These are phyloP conservation scores for Pantelozetes paolii DNA, from an alignment of 2,888 invertebrate species.

Conservation along the genomic window DNA sequence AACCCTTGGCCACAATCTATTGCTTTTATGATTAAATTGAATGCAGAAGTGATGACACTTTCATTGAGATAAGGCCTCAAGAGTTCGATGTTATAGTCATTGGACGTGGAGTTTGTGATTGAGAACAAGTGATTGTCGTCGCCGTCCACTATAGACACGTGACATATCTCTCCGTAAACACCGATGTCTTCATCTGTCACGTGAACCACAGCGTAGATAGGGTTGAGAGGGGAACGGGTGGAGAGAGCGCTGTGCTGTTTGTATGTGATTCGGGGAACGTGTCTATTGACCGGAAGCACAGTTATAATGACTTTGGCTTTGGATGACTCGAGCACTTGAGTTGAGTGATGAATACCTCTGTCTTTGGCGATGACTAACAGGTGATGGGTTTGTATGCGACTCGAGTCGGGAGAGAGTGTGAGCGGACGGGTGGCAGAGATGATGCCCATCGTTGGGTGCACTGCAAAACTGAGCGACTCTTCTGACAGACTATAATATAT, in stretches of 20 bases:
- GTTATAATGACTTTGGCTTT: constrained; percentile 72
- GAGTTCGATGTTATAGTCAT: constrained; percentile 65
- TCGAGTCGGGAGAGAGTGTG: constrained; percentile 50
- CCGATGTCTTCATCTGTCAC: constrained; percentile 73
- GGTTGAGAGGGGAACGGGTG: constrained; percentile 62
- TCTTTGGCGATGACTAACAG: constrained; percentile 79
- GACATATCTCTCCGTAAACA: constrained; percentile 74
- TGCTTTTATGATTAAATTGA: constrained; percentile 69
- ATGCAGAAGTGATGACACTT: constrained; percentile 32
- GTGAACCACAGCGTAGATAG: constrained; percentile 79
- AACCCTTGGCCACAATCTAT: constrained; percentile 66
- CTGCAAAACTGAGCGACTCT: constrained; percentile 68
- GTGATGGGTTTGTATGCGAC: constrained; percentile 53
- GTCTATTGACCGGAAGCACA: constrained; percentile 68
- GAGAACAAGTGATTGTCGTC: constrained; percentile 85
- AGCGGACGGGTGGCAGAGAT: constrained; percentile 76
- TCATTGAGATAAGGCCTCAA: constrained; percentile 63
- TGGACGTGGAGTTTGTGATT: constrained; percentile 61
- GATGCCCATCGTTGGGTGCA: constrained; percentile 87
- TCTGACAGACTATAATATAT: constrained; percentile 89
- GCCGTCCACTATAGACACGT: constrained; percentile 78
- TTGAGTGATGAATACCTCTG: constrained; percentile 63
- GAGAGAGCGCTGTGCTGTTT: constrained; percentile 68
- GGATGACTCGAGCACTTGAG: constrained; percentile 41
- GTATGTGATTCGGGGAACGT: constrained; percentile 76